A percentile compares a stretch with the other conserved stretches of the same genome.
Conservation (phyloP, 2,888 invertebrate species). For the Nebria brevicollis region DNA sequence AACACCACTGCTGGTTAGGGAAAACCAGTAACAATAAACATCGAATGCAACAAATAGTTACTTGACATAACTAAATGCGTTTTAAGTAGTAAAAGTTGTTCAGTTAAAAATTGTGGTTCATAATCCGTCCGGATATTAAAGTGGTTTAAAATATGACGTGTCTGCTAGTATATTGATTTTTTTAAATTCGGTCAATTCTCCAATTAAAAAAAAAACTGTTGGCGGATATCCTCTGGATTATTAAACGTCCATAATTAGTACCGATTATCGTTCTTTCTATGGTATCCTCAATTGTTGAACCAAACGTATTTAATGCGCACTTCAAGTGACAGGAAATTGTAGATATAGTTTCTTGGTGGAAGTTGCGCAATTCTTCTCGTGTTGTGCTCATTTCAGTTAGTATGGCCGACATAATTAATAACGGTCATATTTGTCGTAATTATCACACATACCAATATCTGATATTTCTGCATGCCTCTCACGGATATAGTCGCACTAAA, state of each 20-base stretch:
- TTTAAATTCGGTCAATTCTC: constrained; percentile 29
- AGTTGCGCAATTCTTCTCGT: constrained; percentile 32
- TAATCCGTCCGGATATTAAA: no score
- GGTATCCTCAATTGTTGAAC: constrained; percentile 15
- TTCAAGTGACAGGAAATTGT: constrained; percentile 43
- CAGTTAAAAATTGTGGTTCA: no score
- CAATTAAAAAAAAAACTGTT: constrained; percentile 28
- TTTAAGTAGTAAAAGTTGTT: no score
- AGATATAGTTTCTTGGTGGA: constrained; percentile 38
- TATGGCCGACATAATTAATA: not conserved
- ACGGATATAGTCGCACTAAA: not conserved
- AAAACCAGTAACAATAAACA: constrained; percentile 6
- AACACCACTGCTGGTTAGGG: not conserved
- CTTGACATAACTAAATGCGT: no score
- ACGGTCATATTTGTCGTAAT: no score
- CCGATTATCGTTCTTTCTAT: constrained; percentile 30
- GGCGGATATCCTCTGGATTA: constrained; percentile 39
- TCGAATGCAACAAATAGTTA: not conserved
- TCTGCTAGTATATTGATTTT: not conserved
- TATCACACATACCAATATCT: not conserved
- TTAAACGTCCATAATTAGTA: constrained; percentile 39
- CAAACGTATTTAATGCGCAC: not conserved
- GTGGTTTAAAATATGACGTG: not conserved
- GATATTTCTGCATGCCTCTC: not conserved
- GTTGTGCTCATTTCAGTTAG: not conserved